These are phyloP conservation scores for Caranx melampygus DNA, from an alignment of 2,113 vertebrate species.

Conservation along the genomic window DNA sequence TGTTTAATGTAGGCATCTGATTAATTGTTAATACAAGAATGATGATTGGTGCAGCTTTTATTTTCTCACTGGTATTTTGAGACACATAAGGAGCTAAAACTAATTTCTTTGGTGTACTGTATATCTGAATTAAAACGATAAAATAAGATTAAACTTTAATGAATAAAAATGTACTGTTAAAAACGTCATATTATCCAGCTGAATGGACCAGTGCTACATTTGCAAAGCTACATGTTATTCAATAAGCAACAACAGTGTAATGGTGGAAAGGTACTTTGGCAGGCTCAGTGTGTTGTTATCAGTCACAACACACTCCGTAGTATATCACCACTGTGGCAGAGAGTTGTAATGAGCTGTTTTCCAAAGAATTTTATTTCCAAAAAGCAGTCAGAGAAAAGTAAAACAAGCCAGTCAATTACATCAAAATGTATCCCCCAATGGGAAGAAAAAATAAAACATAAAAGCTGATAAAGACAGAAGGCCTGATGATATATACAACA, in stretches of 20 bases:
- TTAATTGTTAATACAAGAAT: neutral
- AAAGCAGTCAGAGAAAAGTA: constrained; percentile 93
- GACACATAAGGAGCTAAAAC: neutral
- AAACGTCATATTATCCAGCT: neutral
- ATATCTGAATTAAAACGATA: constrained; percentile 6
- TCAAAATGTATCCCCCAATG: constrained; percentile 62
- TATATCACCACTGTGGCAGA: constrained; percentile 1
- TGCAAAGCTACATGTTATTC: neutral
- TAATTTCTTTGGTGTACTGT: neutral
- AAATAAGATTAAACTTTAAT: constrained; percentile 6
- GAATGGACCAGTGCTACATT: neutral
- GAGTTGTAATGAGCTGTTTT: constrained; percentile 46
- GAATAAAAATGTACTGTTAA: neutral
- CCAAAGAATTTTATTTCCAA: constrained; percentile 88
- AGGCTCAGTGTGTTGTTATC: constrained; percentile 13
- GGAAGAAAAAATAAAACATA: constrained; percentile 42
- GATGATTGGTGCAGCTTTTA: neutral
- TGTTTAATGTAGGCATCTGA: neutral
- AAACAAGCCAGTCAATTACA: constrained; percentile 77
- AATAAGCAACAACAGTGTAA: neutral
- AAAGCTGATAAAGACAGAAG: constrained; percentile 86
- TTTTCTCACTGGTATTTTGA: neutral
- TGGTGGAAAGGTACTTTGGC: neutral
- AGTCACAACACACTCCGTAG: neutral
- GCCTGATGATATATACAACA: constrained; percentile 92